These are phyloP conservation scores for Latrodectus geometricus DNA, from an alignment of 1,140 invertebrate genomes.

Conservation along the genomic window DNA sequence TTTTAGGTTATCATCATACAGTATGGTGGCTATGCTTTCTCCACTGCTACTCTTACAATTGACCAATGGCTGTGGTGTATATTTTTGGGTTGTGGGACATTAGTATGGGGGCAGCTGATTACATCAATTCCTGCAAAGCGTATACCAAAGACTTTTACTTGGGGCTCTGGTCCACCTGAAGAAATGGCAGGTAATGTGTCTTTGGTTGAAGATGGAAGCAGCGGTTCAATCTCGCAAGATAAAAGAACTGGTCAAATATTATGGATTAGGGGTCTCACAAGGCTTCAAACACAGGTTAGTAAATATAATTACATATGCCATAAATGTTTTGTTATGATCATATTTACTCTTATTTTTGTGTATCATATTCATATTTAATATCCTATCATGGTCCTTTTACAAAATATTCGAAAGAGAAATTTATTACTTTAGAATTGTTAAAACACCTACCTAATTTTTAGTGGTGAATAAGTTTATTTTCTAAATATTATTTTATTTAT, in stretches of 20 bases:
- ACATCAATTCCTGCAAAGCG: constrained; percentile 94
- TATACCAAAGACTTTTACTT: constrained; percentile 87
- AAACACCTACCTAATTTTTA: too few species aligned
- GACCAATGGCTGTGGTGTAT: constrained; percentile 99
- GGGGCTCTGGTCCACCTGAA: constrained; percentile 88
- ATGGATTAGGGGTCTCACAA: constrained; percentile 97
- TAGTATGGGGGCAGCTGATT: constrained; percentile 97
- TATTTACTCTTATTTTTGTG: background rate
- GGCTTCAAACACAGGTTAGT: constrained; percentile 99
- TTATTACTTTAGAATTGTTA: too few species aligned
- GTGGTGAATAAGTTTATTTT: too few species aligned
- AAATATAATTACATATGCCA: background rate
- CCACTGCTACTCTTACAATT: constrained; percentile 86
- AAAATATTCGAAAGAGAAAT: too few species aligned
- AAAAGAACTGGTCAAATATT: constrained; percentile 97
- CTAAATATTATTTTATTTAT: too few species aligned
- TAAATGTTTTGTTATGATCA: constrained; percentile 2
- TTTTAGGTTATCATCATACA: constrained; percentile 93
- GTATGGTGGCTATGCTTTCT: constrained; percentile 96
- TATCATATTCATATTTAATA: too few species aligned
- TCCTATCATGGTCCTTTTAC: too few species aligned
- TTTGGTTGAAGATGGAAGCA: constrained; percentile 87
- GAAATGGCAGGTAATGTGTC: constrained; percentile 84
- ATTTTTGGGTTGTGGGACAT: constrained; percentile 93
- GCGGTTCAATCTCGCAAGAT: constrained; percentile 84